phyloP scores from a whole-genome alignment of 2,113 vertebrate species.

The Crotalus helleri region DNA sequence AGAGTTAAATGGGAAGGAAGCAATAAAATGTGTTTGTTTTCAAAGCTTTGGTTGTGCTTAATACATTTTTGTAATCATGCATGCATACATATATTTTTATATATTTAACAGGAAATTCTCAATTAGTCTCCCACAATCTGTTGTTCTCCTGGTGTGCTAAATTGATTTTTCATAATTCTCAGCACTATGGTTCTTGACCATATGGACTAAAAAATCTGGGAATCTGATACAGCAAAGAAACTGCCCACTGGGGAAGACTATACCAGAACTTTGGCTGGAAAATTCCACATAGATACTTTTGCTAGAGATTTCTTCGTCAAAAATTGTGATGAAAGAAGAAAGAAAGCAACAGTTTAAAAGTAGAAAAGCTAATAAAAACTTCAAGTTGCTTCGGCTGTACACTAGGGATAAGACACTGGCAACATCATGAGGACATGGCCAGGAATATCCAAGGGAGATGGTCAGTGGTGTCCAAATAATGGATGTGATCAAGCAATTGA shows the following conservation, averaged over 20 bases:
- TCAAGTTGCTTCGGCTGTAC: background rate
- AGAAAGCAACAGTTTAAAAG: background rate
- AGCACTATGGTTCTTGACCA: background rate
- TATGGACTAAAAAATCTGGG: background rate
- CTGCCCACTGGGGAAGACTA: background rate
- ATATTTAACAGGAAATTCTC: background rate
- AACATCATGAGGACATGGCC: background rate
- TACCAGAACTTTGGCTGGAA: background rate
- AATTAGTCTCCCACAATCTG: background rate
- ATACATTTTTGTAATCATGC: background rate
- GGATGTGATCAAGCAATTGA: background rate
- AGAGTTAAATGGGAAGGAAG: background rate
- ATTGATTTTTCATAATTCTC: background rate
- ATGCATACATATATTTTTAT: background rate
- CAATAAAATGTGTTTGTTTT: background rate
- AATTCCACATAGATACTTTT: background rate
- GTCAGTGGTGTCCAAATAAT: background rate
- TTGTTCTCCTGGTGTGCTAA: background rate
- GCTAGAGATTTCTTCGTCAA: background rate
- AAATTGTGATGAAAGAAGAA: background rate
- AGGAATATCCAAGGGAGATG: background rate
- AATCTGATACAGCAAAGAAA: background rate
- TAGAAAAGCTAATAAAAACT: background rate
- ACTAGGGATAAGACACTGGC: background rate
- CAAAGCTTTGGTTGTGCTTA: background rate